Evolutionary conservation across 2,797 vertebrate species (phyloP).

Genomic region (Sebastes dallii): DNA sequence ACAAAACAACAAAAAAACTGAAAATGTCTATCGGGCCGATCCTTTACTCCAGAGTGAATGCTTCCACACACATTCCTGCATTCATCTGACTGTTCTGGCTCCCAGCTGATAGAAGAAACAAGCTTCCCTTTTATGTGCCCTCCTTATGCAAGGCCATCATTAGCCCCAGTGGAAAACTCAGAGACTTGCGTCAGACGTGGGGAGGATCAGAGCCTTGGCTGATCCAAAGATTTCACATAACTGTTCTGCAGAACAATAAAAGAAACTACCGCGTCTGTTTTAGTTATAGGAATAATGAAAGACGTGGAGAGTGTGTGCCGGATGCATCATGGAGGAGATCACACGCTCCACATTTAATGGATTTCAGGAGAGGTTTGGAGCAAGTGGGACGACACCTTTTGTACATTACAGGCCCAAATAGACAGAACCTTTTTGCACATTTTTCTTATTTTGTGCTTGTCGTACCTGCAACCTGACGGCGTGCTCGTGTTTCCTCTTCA

Average conservation of each 20-base stretch:
- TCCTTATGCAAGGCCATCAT: constrained; percentile 71
- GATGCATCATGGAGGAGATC: background rate
- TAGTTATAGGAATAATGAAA: background rate
- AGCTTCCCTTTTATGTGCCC: constrained; percentile 70
- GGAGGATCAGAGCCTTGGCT: constrained; percentile 48
- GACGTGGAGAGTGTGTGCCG: background rate
- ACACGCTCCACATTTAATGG: background rate
- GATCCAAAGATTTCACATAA: constrained; percentile 44
- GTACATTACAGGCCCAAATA: background rate
- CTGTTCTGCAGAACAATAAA: constrained; percentile 36
- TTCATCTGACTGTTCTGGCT: constrained; percentile 51
- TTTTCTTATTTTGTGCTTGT: background rate
- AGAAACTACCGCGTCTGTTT: constrained; percentile 7
- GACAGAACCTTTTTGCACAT: background rate
- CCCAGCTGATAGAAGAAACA: constrained; percentile 68
- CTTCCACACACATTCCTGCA: constrained; percentile 63
- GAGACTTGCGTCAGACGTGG: constrained; percentile 51
- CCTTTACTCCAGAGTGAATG: constrained; percentile 23
- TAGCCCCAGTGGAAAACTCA: constrained; percentile 59
- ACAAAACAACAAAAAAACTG: background rate
- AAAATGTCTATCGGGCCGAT: background rate
- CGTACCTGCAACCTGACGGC: constrained; percentile 92
- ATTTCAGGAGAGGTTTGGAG: background rate
- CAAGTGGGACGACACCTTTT: background rate
- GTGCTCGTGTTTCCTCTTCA: constrained; percentile 99